A percentile compares a stretch with the other conserved stretches of the same genome.
Conservation (phyloP, 2,888 invertebrate genomes). For the Ectobius pallidus region DNA sequence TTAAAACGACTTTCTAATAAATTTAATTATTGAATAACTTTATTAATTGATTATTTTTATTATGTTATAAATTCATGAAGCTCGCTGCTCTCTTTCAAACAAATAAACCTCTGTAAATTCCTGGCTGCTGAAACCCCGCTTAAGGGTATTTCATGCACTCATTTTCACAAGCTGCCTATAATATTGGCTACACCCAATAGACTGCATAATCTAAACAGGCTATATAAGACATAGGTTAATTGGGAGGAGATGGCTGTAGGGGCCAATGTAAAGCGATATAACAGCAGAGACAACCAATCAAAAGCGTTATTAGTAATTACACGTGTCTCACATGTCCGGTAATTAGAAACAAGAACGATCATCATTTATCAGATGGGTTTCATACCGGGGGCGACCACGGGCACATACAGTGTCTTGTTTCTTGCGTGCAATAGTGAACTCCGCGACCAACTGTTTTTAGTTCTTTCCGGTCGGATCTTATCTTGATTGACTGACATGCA, state of each 20-base stretch:
- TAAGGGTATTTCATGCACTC: too few relatives aligned
- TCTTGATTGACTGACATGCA: too few relatives aligned
- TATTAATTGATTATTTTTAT: too few relatives aligned
- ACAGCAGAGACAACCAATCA: slow-evolving; percentile 28
- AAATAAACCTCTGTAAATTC: too few relatives aligned
- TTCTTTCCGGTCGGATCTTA: too few relatives aligned
- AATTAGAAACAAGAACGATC: slow-evolving; percentile 23
- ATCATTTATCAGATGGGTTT: slow-evolving; percentile 23
- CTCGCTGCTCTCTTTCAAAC: too few relatives aligned
- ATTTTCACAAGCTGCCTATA: too few relatives aligned
- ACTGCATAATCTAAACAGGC: slow-evolving; percentile 3
- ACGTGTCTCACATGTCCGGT: slow-evolving; percentile 25
- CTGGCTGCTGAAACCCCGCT: too few relatives aligned
- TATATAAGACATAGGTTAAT: slow-evolving; percentile 16
- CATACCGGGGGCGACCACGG: slow-evolving; percentile 12
- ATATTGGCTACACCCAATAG: not conserved
- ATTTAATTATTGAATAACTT: too few relatives aligned
- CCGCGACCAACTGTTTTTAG: too few relatives aligned
- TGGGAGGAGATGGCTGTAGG: slow-evolving; percentile 14
- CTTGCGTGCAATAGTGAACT: not conserved
- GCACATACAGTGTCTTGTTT: not conserved
- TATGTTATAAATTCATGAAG: too few relatives aligned
- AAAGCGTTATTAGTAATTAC: slow-evolving; percentile 29
- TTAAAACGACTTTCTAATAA: too few relatives aligned
- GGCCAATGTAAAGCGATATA: slow-evolving; percentile 26